Evolutionary conservation across 1,140 invertebrate species (phyloP).

Genomic region (Aphidius ervi): DNA sequence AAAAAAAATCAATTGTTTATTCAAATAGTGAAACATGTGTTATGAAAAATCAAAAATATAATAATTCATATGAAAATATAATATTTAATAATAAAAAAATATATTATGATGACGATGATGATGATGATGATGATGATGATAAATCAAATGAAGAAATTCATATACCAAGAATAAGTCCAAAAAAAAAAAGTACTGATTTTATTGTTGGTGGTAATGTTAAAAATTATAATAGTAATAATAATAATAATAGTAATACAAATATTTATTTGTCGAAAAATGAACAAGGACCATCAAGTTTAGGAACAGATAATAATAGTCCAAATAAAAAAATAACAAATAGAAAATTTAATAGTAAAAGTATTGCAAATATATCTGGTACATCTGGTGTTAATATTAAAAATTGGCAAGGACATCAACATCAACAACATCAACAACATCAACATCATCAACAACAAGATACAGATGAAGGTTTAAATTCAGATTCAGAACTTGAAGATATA

Average conservation of each 20-base stretch:
- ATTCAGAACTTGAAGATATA: conserved; percentile 49
- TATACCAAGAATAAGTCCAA: conserved; percentile 39
- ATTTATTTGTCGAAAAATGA: conserved; percentile 16
- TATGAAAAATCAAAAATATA: conserved; percentile 19
- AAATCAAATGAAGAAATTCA: conserved; percentile 39
- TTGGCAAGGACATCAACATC: conserved; percentile 30
- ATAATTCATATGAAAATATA: conserved; percentile 37
- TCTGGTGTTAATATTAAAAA: conserved; percentile 30
- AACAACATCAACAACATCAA: too few relatives aligned
- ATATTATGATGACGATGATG: conserved; percentile 5
- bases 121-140: conserved; percentile 26
- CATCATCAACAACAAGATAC: conserved; percentile 31
- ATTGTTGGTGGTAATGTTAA: conserved; percentile 40
- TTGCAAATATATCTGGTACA: conserved; percentile 39
- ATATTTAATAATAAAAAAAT: conserved; percentile 33
- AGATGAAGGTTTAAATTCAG: conserved; percentile 46
- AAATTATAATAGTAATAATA: conserved; percentile 24
- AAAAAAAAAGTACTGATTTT: conserved; percentile 39
- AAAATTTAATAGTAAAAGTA: conserved; percentile 36
- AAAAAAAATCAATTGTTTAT: conserved; percentile 23
- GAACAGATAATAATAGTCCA: conserved; percentile 30
- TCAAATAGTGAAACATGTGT: conserved; percentile 28
- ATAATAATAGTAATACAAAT: conserved; percentile 10
- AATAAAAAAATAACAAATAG: conserved; percentile 32
- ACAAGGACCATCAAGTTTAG: conserved; percentile 36